Percentiles rank a stretch among this genome's conserved stretches.
phyloP scores from a whole-genome alignment of 1,140 invertebrate genomes.

The Scaptomyza montana region DNA sequence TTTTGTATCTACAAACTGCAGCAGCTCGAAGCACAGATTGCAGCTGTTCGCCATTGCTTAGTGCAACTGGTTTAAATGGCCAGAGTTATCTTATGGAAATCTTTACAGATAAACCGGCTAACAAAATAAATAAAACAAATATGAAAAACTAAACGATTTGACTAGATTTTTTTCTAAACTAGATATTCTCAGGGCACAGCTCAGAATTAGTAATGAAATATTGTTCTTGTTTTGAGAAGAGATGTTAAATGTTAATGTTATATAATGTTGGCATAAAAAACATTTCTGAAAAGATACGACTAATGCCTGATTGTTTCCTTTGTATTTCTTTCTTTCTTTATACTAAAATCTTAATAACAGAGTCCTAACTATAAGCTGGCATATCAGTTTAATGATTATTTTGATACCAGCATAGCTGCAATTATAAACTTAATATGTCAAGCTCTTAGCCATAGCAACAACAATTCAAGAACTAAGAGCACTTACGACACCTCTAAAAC shows the following conservation, averaged over 20 bases:
- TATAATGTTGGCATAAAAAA: too few relatives aligned
- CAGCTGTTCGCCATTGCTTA: conserved; percentile 14
- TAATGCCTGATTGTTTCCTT: too few relatives aligned
- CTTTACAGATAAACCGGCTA: conserved; percentile 40
- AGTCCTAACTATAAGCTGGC: too few relatives aligned
- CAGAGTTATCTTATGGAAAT: conserved; percentile 25
- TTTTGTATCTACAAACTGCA: neutral
- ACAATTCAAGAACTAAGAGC: neutral
- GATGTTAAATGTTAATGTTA: neutral
- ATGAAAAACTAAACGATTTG: conserved; percentile 14
- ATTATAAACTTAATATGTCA: neutral
- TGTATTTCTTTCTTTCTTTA: too few relatives aligned
- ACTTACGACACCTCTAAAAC: neutral
- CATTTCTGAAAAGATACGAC: too few relatives aligned
- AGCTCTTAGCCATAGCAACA: neutral
- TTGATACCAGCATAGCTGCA: neutral
- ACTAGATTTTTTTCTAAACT: conserved; percentile 11
- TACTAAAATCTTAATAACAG: neutral
- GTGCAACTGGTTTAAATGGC: conserved; percentile 32
- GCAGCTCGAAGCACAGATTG: conserved; percentile 17
- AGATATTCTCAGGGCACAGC: neutral
- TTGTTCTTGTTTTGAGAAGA: neutral
- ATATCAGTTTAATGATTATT: neutral
- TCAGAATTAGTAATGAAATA: conserved; percentile 11
- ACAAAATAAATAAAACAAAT: conserved; percentile 33